A percentile compares a stretch with the other conserved stretches of the same genome.
phyloP scores from a whole-genome alignment of 2,797 vertebrate genomes.

The Zalophus californianus region DNA sequence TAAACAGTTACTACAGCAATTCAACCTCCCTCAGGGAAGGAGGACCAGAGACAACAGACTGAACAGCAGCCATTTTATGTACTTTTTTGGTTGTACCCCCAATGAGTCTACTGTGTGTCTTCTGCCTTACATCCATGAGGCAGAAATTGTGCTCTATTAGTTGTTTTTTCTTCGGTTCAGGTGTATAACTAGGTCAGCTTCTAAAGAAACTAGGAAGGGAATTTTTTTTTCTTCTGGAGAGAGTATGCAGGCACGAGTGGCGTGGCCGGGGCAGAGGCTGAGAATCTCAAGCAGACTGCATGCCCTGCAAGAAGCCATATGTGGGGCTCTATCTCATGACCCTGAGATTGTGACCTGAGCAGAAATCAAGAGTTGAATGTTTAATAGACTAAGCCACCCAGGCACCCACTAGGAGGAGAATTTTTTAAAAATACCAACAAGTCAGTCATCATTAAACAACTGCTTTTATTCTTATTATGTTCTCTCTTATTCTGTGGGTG shows the following conservation, averaged over 20 bases:
- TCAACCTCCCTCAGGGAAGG: neutral
- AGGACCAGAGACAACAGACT: neutral
- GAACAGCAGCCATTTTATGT: neutral
- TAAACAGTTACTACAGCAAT: neutral
- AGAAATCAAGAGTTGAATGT: neutral
- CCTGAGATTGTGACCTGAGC: neutral
- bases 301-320: neutral
- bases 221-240: neutral
- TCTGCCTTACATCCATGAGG: neutral
- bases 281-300: neutral
- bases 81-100: neutral
- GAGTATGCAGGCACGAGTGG: neutral
- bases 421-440: neutral
- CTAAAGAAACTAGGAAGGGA: neutral
- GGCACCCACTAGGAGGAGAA: neutral
- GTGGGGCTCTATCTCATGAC: neutral
- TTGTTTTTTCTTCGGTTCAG: conserved; percentile 23
- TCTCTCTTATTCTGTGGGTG: neutral
- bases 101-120: neutral
- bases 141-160: neutral
- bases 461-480: neutral
- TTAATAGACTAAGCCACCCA: neutral
- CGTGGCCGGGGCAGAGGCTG: neutral
- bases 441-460: neutral
- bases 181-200: neutral